Evolutionary conservation across 2,113 vertebrate species (phyloP), one percentile per base, ranked within the genome.

Genomic region (Zootoca vivipara): DNA sequence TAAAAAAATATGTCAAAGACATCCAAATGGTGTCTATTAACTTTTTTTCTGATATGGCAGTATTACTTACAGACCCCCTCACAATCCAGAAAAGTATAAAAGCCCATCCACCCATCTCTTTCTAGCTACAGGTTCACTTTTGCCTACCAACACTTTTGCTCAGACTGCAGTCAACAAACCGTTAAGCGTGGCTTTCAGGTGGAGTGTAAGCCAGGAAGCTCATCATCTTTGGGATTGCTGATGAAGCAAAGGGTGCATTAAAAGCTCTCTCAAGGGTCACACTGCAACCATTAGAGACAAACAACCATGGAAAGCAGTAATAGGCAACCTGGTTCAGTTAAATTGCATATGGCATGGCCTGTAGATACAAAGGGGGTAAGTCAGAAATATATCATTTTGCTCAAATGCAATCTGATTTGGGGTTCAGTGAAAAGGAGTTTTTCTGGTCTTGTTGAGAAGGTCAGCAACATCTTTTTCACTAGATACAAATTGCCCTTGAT

Each of bases 171-270:
- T 77, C 40, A 35, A 78, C 1, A 62, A 26, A 10, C 35, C 35
- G 33, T 75, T 58, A 8, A 0, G 2, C 0, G 4, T 42, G 12
- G 7, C 4, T 2, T 22, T 30, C 2, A 3, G 13, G 64, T 83
- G n/a, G 33, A 52, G 6, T 40, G 24, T 16, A 52, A 7, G 30
- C 30, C 1, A 30, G 38, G 35, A 86, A 69, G 5, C 56, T 75
- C 62, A 62, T 46, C 42, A 67, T 81, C n/a, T 72, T 58, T 16
- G 40, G 33, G 64, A 80, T 8, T 46, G 20, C 20, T 67, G 20
- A 40, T 2, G 22, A 72, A 52, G 40, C 18, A 74, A 91, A 89
- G 90, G 26, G 83, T 20, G n/a, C 5, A 7, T 75, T 83, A 42
- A 46, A 77, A 87, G n/a, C 4, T 58, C 30, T 3, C 15, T 9